Conservation (phyloP, 2,113 vertebrate genomes). For the Manacus vitellinus region DNA sequence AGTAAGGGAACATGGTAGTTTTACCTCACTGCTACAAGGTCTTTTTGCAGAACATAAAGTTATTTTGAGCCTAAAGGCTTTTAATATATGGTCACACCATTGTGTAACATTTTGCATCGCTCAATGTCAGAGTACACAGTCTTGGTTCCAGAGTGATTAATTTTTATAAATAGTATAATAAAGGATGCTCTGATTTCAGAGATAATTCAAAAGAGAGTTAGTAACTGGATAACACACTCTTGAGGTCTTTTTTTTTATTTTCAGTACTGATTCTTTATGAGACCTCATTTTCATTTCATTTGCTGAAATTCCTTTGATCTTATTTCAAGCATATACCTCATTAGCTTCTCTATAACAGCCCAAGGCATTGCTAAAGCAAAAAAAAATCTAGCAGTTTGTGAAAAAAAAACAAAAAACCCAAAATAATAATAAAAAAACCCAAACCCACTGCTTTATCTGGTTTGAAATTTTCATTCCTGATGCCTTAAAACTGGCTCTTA, state of each 20-base stretch:
- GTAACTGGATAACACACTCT: neutral
- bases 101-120: neutral
- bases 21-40: neutral
- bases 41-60: neutral
- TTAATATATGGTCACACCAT: neutral
- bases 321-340: neutral
- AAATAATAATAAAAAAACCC: neutral
- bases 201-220: neutral
- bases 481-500: neutral
- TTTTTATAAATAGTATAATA: neutral
- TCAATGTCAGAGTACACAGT: neutral
- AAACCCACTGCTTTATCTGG: neutral
- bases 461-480: neutral
- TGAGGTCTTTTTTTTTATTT: neutral
- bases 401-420: neutral
- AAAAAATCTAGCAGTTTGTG: neutral
- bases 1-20: neutral
- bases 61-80: neutral
- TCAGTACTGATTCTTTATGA: neutral
- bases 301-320: neutral
- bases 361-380: neutral
- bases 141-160: neutral
- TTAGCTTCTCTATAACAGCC: neutral
- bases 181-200: neutral
- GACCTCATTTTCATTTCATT: neutral